Conservation (phyloP, 2,113 vertebrate species). For the Pterocles gutturalis region DNA sequence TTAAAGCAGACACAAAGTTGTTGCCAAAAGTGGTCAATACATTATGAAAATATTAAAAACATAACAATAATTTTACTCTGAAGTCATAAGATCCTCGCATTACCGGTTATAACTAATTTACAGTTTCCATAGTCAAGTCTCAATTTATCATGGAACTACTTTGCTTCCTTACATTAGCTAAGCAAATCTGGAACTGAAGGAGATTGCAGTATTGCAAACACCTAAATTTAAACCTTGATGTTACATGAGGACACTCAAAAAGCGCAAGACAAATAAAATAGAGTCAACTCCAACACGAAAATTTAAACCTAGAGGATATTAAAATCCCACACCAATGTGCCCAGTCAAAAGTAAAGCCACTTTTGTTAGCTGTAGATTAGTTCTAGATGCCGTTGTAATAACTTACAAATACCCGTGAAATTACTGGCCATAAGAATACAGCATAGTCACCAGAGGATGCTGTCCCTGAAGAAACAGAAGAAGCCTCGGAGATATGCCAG, state of each 20-base stretch:
- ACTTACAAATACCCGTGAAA: not conserved
- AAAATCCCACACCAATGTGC: not conserved
- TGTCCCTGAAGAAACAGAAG: slow-evolving; percentile 87
- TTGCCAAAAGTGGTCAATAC: not conserved
- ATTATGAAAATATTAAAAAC: not conserved
- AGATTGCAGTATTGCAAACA: not conserved
- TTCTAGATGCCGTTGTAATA: not conserved
- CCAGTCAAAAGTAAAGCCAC: not conserved
- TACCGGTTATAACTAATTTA: not conserved
- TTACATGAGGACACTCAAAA: not conserved
- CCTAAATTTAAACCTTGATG: not conserved
- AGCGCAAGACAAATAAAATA: not conserved
- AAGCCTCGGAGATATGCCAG: slow-evolving; percentile 78
- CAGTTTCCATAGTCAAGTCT: not conserved
- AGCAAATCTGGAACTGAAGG: not conserved
- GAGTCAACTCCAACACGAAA: not conserved
- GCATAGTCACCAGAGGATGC: slow-evolving; percentile 83
- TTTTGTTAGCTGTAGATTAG: not conserved
- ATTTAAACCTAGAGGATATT: not conserved
- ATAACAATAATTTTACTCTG: not conserved
- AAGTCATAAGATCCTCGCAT: not conserved
- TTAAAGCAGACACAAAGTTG: not conserved
- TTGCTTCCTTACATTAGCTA: not conserved
- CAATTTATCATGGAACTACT: not conserved
- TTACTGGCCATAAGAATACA: not conserved